Evolutionary conservation across 2,797 vertebrate genomes (phyloP).

Genomic region (Todus mexicanus): DNA sequence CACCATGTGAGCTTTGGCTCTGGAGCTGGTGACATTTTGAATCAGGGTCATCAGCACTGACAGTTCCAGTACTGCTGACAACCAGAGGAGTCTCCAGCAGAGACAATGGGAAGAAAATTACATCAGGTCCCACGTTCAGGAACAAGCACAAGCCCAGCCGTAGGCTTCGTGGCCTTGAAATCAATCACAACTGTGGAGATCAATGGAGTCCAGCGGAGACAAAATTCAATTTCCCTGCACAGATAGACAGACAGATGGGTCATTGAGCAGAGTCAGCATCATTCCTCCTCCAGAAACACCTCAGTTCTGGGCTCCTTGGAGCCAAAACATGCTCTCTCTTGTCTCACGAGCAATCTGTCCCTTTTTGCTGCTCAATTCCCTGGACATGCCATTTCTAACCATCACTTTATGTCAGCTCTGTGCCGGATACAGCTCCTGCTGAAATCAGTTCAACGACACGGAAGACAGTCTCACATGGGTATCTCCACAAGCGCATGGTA

Average conservation of each 20-base stretch:
- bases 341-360: background rate
- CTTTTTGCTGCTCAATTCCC: background rate
- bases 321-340: background rate
- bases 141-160: background rate
- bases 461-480: background rate
- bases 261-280: background rate
- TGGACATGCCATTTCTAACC: background rate
- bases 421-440: background rate
- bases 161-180: conserved; percentile 28
- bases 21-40: conserved; percentile 35
- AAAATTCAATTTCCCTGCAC: background rate
- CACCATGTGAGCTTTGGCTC: background rate
- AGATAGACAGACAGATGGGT: conserved; percentile 3
- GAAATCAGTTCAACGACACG: background rate
- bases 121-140: background rate
- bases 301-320: background rate
- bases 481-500: background rate
- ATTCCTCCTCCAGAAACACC: background rate
- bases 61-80: conserved; percentile 23
- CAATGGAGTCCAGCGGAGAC: background rate
- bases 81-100: background rate
- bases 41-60: conserved; percentile 50
- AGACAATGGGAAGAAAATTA: background rate
- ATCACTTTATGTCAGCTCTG: background rate
- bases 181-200: background rate